phyloP scores from a whole-genome alignment of 2,888 invertebrate genomes.

The Drosophila neotestacea region DNA sequence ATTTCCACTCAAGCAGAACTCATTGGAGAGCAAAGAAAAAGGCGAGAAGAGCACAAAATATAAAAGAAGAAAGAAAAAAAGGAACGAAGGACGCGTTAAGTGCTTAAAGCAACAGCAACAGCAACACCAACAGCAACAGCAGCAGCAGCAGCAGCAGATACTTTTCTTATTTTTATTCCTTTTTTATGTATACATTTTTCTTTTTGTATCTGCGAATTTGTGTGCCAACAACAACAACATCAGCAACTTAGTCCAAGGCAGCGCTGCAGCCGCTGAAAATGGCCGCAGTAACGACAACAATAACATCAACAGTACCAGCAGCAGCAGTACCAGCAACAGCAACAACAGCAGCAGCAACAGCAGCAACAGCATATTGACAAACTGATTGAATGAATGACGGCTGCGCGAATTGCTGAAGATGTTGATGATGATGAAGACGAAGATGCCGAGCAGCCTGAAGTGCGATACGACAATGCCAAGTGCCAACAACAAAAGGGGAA shows the following conservation, averaged over 20 bases:
- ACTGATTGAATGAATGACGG: constrained; percentile 15
- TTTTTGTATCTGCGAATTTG: constrained; percentile 48
- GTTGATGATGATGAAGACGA: constrained; percentile 50
- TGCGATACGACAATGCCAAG: constrained; percentile 58
- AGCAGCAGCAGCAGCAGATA: constrained; percentile 7
- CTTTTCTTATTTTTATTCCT: constrained; percentile 28
- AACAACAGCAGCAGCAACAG: constrained; percentile 29
- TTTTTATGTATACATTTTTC: constrained; percentile 19
- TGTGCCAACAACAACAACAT: constrained; percentile 42
- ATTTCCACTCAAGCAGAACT: constrained; percentile 61
- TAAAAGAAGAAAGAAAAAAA: constrained; percentile 2
- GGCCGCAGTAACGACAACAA: constrained; percentile 28
- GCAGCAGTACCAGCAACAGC: constrained; percentile 29
- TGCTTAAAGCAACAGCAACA: constrained; percentile 43
- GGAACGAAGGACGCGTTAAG: constrained; percentile 38
- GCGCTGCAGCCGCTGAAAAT: constrained; percentile 58
- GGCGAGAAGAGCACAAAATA: constrained; percentile 18
- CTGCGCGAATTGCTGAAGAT: constrained; percentile 49
- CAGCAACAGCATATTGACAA: constrained; percentile 8
- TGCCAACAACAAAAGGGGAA: constrained; percentile 44
- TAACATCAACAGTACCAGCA: constrained; percentile 32
- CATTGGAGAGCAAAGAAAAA: constrained; percentile 45
- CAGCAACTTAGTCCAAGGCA: constrained; percentile 17
- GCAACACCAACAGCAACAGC: constrained; percentile 17
- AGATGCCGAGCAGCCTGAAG: constrained; percentile 52